Evolutionary conservation across 2,888 invertebrate species (phyloP).

Genomic region (Tipula lateralis): DNA sequence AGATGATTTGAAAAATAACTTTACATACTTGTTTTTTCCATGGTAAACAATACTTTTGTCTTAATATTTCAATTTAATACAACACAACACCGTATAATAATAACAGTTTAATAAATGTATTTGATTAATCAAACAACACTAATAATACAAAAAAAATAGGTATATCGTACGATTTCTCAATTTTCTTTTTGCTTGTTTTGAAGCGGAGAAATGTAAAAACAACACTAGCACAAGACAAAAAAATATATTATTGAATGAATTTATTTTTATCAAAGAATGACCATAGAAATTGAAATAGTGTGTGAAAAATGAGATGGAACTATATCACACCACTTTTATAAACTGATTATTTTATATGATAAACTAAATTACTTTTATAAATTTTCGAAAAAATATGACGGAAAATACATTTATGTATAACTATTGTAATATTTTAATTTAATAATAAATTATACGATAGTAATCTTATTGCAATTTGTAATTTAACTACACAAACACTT

Average conservation of each 20-base stretch:
- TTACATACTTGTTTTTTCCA: background rate
- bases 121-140: background rate
- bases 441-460: background rate
- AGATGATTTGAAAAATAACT: background rate
- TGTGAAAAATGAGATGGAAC: background rate
- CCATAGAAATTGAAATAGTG: background rate
- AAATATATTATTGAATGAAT: background rate
- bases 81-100: background rate
- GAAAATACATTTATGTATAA: background rate
- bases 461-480: background rate
- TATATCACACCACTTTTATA: background rate
- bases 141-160: background rate
- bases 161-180: background rate
- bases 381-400: background rate
- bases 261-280: background rate
- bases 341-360: background rate
- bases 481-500: background rate
- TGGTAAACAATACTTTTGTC: background rate
- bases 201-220: conserved; percentile 3
- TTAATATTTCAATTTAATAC: background rate
- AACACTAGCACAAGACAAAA: background rate
- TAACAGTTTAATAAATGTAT: background rate
- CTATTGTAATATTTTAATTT: background rate
- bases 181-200: background rate
- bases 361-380: background rate